Evolutionary conservation across 2,888 invertebrate species (phyloP), one percentile per base, ranked within the genome.

Genomic region (Reticulitermes lucifugus): DNA sequence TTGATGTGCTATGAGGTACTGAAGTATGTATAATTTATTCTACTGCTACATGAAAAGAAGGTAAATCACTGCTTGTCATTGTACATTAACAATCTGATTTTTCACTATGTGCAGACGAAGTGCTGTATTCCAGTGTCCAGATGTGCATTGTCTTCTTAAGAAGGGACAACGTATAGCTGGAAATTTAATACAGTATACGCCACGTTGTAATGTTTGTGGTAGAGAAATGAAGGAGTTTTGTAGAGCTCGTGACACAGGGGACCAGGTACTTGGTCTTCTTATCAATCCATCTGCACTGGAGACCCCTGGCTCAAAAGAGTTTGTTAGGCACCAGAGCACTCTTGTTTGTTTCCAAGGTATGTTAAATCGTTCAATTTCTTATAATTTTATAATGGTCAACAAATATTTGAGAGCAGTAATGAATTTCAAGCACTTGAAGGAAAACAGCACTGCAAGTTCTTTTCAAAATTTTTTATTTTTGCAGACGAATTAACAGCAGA

Each of bases 401-500:
- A 55, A 55, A 18, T 18, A 18, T 55, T 55, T 18, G 55, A 55
- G 55, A 55, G 55, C 14, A 14, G 51, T 51, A 14, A 51, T 7
- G 14, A 51, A 51, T 9, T 35, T 6, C 51, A 14, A 12, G 51
- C 51, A 51, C 9, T 46, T 46, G 7, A 46, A 46, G 51, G 51
- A 21, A 77, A 35, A 46, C 10, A 60, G 29, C 25, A 29, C 9
- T 18, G 43, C n/a, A 12, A 25, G 4, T 14, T 51, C 22, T 21
- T 2, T 75, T 59, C 5, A 10, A 9, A 22, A 9, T 18, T 12
- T 75, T 35, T 7, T 51, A 22, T n/a, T 65, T 9, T 77, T 77
- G 5, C 70, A 88, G 88, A 88, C 71, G 87, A 87, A n/a, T 82
- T 88, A 85, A 59, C 84, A 9, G 65, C 70, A 21, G 84, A 88